Evolutionary conservation across 1,140 invertebrate genomes (phyloP), one percentile per base, ranked within the genome.

Genomic region (Brevipalpus yothersi): DNA sequence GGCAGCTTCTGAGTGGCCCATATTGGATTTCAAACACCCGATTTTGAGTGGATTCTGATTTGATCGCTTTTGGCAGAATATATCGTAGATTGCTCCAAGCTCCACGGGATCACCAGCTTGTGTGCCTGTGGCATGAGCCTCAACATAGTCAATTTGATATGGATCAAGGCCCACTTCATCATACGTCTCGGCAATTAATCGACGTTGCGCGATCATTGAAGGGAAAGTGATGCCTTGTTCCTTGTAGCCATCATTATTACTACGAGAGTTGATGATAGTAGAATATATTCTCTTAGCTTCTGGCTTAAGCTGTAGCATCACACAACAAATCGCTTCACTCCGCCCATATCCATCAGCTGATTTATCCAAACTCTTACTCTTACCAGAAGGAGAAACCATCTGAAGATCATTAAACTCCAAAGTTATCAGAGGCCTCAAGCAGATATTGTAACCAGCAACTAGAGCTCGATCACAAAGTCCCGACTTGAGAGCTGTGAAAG

Each of bases 41-140:
- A 95, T 82, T 39, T 77, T 70, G 0, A 96, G 72, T 0, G 89
- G 84, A 0, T 70, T 72, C 13, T 77, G 58, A 31, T 64, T 73
- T 8, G 77, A 77, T 8, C 75, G 77, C 61, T 83, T 84, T 66
- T 92, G 82, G 21, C 49, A 51, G 21, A 51, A 51, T 10, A 51
- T 19, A 51, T 51, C 49, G 8, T 51, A 19, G 21, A 51, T 51
- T 9, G 49, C 49, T 51, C 21, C 21, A 10, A 51, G 12, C 75
- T 97, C 93, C 70, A 95, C 85, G 0, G 91, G 90, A 74, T 98
- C 93, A 19, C 93, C 89, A 58, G 78, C 81, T 15, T 91, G 82
- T 19, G 72, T 74, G n/a, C 72, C 92, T 7, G 92, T 96, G 17
- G 91, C 91, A 70, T 97, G 93, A 19, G 89, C 87, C 71, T 97